phyloP scores from a whole-genome alignment of 2,113 vertebrate species.

The Megalops atlanticus region DNA sequence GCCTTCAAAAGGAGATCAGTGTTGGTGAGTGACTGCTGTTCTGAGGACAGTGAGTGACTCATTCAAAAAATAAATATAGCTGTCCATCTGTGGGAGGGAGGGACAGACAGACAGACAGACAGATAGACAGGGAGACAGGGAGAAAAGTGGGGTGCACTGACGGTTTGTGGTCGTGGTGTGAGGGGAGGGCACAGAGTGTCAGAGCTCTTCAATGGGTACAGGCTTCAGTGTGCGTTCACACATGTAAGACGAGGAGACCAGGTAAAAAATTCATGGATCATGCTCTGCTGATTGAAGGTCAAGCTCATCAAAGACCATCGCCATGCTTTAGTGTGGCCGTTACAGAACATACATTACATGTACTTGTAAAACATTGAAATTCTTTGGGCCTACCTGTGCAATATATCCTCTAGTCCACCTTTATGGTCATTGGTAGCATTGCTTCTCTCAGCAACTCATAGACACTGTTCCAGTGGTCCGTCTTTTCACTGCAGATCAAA shows the following conservation, averaged over 20 bases:
- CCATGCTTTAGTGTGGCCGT: not conserved
- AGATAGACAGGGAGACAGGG: not conserved
- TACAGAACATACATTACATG: not conserved
- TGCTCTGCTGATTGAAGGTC: not conserved
- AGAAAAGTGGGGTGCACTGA: not conserved
- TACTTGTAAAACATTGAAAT: not conserved
- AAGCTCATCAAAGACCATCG: not conserved
- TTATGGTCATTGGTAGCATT: no score
- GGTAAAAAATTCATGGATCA: not conserved
- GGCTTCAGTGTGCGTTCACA: not conserved
- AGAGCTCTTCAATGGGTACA: not conserved
- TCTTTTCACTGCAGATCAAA: no score
- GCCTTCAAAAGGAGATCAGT: not conserved
- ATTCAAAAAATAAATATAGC: not conserved
- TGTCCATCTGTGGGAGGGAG: not conserved
- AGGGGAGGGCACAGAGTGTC: not conserved
- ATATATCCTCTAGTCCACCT: no score
- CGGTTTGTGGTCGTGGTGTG: not conserved
- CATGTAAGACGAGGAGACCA: not conserved
- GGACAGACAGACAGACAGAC: not conserved
- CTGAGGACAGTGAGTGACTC: not conserved
- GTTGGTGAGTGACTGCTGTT: not conserved
- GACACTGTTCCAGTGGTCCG: no score
- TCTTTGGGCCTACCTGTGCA: no score
- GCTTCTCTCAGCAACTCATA: no score